phyloP scores from a whole-genome alignment of 2,888 invertebrate genomes.

The Oegoconia quadripuncta region DNA sequence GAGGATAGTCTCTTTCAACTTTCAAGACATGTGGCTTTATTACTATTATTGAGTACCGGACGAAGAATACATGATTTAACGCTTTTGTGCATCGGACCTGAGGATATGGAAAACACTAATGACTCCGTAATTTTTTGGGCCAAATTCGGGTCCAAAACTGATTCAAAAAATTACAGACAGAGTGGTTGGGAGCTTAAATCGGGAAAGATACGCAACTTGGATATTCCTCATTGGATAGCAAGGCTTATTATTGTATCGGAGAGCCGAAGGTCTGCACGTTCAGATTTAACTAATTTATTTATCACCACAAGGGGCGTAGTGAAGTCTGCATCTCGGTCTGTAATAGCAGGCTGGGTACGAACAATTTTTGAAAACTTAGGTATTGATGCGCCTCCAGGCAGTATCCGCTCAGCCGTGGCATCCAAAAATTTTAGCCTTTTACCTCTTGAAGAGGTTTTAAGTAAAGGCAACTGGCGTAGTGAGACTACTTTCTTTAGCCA shows the following conservation, averaged over 20 bases:
- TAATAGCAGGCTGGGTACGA: slow-evolving; percentile 2
- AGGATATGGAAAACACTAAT: slow-evolving; percentile 2
- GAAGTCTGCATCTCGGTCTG: slow-evolving; percentile 4
- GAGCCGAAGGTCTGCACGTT: slow-evolving; percentile 5
- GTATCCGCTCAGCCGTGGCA: slow-evolving; percentile 4
- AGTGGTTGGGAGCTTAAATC: slow-evolving; percentile 6
- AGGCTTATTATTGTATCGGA: slow-evolving; percentile 6
- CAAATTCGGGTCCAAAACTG: slow-evolving; percentile 9
- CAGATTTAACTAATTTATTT: slow-evolving; percentile 1
- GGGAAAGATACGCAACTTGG: too few species aligned
- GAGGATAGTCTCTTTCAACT: slow-evolving; percentile 10
- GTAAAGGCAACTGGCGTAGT: slow-evolving; percentile 2
- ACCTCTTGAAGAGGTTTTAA: background rate
- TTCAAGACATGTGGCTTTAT: slow-evolving; percentile 13
- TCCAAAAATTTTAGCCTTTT: slow-evolving; percentile 2
- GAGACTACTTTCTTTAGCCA: slow-evolving; percentile 1
- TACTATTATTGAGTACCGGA: slow-evolving; percentile 10
- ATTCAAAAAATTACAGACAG: slow-evolving; percentile 2
- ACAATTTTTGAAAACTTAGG: background rate
- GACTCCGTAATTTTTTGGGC: slow-evolving; percentile 9
- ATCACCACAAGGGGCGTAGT: slow-evolving; percentile 9
- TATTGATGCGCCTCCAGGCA: slow-evolving; percentile 1
- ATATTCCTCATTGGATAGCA: slow-evolving; percentile 3
- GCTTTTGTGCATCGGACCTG: slow-evolving; percentile 5
- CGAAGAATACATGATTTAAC: slow-evolving; percentile 14